Conservation (phyloP, 2,797 vertebrate genomes). For the Lithobates sylvaticus region DNA sequence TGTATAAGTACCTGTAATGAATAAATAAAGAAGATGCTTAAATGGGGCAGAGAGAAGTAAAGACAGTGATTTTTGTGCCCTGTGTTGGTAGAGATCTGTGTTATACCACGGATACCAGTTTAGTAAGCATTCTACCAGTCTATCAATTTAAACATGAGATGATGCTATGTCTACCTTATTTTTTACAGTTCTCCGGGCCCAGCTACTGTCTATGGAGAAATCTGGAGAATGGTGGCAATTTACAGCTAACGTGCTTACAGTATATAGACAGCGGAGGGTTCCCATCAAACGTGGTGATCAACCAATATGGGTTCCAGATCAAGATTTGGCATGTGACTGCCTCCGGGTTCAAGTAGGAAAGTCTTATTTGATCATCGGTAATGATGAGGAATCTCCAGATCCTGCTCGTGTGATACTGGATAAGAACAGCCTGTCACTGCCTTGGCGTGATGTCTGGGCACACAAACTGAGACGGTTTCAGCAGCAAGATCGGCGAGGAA, state of each 20-base stretch:
- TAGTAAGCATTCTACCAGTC: no score
- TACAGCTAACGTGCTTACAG: conserved; percentile 80
- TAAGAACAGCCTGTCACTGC: conserved; percentile 84
- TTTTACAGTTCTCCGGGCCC: conserved; percentile 83
- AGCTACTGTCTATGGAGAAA: conserved; percentile 81
- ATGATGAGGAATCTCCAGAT: conserved; percentile 77
- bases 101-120: no score
- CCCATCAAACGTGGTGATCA: conserved; percentile 79
- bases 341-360: conserved; percentile 80
- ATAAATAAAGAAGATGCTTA: no score
- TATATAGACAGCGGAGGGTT: conserved; percentile 78
- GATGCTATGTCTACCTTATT: background rate
- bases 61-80: no score
- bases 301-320: conserved; percentile 86
- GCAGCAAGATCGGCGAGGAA: conserved; percentile 83
- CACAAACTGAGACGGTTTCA: conserved; percentile 85
- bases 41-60: no score
- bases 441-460: conserved; percentile 90
- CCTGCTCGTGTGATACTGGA: conserved; percentile 84
- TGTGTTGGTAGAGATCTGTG: no score
- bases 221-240: conserved; percentile 88
- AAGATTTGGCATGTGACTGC: conserved; percentile 86
- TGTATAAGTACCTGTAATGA: no score
- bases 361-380: conserved; percentile 81
- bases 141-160: no score